Evolutionary conservation across 2,797 vertebrate species (phyloP).

Genomic region (Notolepis coatsorum): DNA sequence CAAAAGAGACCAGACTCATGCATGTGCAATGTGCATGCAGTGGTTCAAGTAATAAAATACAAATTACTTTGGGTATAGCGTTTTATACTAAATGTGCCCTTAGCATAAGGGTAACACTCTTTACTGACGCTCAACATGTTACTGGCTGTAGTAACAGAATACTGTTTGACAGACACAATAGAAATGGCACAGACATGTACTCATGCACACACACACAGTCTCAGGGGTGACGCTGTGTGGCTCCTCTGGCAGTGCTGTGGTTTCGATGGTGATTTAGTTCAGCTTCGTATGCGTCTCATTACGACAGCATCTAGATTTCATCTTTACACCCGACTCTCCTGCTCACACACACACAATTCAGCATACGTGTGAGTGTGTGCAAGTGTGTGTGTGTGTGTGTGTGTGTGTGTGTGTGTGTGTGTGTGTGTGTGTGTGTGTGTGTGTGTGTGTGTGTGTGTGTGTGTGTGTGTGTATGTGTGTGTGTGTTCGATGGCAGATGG

Average conservation of each 20-base stretch:
- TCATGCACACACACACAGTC: background rate
- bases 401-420: slow-evolving; percentile 12
- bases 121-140: no score
- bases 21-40: no score
- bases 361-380: background rate
- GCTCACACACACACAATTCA: background rate
- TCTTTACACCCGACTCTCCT: background rate
- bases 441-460: slow-evolving; percentile 4
- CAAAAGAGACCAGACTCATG: no score
- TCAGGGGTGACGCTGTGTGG: background rate
- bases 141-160: no score
- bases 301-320: background rate
- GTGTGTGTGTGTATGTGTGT: slow-evolving; percentile 6
- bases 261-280: background rate
- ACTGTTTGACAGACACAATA: no score
- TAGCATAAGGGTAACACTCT: no score
- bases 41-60: no score
- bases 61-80: no score
- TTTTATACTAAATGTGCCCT: no score
- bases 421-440: slow-evolving; percentile 16
- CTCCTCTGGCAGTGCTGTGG: background rate
- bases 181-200: background rate
- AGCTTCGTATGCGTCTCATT: slow-evolving; percentile 3
- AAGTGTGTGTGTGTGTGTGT: background rate
- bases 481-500: slow-evolving; percentile 20